Conservation (phyloP, 2,797 vertebrate species). For the Champsocephalus esox region DNA sequence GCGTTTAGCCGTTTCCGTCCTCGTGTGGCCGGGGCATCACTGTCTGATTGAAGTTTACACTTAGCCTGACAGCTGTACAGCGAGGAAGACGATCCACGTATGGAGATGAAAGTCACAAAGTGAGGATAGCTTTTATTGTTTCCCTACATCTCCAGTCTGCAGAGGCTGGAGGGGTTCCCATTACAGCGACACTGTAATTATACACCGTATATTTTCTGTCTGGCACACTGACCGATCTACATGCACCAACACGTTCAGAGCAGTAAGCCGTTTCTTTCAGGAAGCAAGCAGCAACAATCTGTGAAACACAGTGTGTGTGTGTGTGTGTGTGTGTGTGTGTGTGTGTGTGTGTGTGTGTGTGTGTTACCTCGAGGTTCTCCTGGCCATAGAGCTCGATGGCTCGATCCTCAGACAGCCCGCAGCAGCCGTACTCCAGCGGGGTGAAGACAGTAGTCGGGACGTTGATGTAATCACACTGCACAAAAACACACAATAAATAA, state of each 20-base stretch:
- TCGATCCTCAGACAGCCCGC: constrained; percentile 92
- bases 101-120: too few species aligned
- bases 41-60: too few species aligned
- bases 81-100: too few species aligned
- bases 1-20: too few species aligned
- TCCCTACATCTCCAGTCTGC: not conserved
- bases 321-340: too few species aligned
- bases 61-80: too few species aligned
- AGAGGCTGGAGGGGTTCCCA: not conserved
- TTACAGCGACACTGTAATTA: not conserved
- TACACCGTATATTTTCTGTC: not conserved
- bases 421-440: constrained; percentile 95
- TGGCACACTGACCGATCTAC: not conserved
- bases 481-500: constrained; percentile 11
- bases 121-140: not conserved
- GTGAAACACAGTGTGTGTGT: too few species aligned
- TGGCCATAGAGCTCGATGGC: constrained; percentile 86
- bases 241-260: too few species aligned
- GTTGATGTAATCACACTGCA: constrained; percentile 94
- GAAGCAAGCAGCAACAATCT: too few species aligned
- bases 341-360: not conserved
- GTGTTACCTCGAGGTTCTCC: constrained; percentile 90
- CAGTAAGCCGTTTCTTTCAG: too few species aligned
- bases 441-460: constrained; percentile 98
- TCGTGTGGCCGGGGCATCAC: too few species aligned